Percentiles rank a stretch among this genome's conserved stretches.
These are phyloP conservation scores for Oreotrochilus melanogaster DNA, from an alignment of 2,113 vertebrate species.

Conservation along the genomic window DNA sequence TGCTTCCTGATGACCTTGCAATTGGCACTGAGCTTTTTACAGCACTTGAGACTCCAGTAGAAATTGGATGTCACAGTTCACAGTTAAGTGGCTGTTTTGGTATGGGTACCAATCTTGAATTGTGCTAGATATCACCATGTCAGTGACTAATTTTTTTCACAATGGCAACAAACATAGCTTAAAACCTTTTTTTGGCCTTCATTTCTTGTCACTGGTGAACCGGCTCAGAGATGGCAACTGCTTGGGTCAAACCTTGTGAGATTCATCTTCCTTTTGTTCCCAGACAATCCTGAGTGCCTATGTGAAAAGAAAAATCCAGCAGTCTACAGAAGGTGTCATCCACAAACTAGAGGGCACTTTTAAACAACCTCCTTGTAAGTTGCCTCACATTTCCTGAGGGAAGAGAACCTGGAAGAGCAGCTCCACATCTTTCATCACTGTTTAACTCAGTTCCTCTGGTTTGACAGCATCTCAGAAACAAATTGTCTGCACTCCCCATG, in stretches of 20 bases:
- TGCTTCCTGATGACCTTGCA: not conserved
- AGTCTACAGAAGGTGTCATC: not conserved
- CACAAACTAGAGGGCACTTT: not conserved
- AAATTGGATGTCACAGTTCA: not conserved
- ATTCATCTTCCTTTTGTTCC: not conserved
- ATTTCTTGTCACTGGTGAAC: not conserved
- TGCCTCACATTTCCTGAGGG: conserved; percentile 9
- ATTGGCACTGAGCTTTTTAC: not conserved
- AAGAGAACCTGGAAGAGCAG: not conserved
- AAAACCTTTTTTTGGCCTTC: not conserved
- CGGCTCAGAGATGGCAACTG: not conserved
- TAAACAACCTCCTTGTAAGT: not conserved
- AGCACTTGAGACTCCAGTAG: not conserved
- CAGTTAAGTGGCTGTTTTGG: not conserved
- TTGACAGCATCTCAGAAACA: not conserved
- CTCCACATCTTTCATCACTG: not conserved
- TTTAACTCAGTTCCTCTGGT: not conserved
- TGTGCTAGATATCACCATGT: not conserved
- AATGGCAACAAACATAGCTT: not conserved
- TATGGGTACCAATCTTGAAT: not conserved
- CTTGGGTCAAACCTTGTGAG: not conserved
- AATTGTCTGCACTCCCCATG: not conserved
- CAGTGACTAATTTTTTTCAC: not conserved
- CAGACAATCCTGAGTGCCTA: not conserved
- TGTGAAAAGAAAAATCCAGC: not conserved